Evolutionary conservation across 2,113 vertebrate genomes (phyloP), one percentile per base, ranked within the genome.

Genomic region (Tachysurus fulvidraco): DNA sequence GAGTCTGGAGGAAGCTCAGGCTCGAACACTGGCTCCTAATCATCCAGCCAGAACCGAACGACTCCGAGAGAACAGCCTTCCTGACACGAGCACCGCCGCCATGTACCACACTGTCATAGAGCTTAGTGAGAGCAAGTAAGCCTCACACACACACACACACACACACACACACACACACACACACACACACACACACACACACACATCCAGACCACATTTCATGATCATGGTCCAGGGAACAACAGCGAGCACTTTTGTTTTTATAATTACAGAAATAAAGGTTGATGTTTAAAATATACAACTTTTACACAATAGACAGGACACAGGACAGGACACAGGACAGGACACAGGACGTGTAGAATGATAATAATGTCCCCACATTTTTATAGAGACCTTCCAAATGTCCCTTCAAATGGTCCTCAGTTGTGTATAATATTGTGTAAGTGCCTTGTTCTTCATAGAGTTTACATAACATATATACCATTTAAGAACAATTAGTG

Each of bases 81-180:
- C 98, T 5, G 96, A 98, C 87, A 96, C 97, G 28, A 97, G 96
- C 90, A 94, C 95, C 0, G 96, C 96, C 2, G 95, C 95, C 4
- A 93, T 97, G 91, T 99, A 97, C 93, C 97, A 99, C 89, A 99
- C 98, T 0, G 97, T 99, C 89, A 97, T 99, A 85, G 98, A 99
- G 89, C 93, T 98, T 76, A 96, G 96, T 0, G 97, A 99, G 89
- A 97, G 92, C 95, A 99, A 98, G 98, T 98, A 94, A 83, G 95
- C 90, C 52, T 10, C 44, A 52, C 21, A n/a, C 60, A 77, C 65
- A n/a, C 41, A 71, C 71, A 25, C 60, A 19, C 12, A 44, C 25
- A 83, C 67, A 5, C 78, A 67, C 19, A 69, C 73, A 74, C 30
- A 59, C 83, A 67, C 44, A 36, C 23, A 7, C 28, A 67, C 55